Base-by-base conservation (phyloP, 2,888 invertebrate genomes). In the Zaprionus bogoriensis region DNA sequence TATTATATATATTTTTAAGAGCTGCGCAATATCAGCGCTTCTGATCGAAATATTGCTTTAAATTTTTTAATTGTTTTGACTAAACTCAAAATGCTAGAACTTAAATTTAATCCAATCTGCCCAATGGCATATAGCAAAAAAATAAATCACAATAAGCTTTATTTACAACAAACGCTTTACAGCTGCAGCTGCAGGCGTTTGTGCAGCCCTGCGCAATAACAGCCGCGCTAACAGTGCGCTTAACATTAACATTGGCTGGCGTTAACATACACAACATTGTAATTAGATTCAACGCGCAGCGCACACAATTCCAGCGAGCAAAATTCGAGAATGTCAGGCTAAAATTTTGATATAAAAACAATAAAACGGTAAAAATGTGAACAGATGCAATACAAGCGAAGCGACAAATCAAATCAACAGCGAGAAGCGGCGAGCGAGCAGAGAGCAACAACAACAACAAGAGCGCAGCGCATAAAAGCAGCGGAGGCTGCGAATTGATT, bases 121-220 rank as follows among this genome's bases (percentile, higher is more conserved):
- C n/a, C n/a, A n/a, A n/a, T n/a, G n/a, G n/a, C n/a, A n/a, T n/a
- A n/a, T n/a, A n/a, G n/a, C n/a, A n/a, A n/a, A n/a, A n/a, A n/a
- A n/a, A n/a, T 27, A 27, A 2, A 27, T 27, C 2, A 27, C 10
- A 10, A 10, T 10, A 1, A 27, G 3, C 27, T 2, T 27, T 10
- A 7, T 10, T 10, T n/a, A n/a, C n/a, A n/a, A n/a, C n/a, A n/a
- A n/a, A 10, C 10, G 6, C 10, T 30, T 1, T 14, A 12, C 9
- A 7, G 1, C 9, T 36, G 6, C 5, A 12, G 6, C n/a, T 6
- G 12, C 12, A 30, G 6, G 3, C 32, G 32, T 25, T 1, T 19
- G 3, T 19, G 48, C 67, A 70, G 52, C 71, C 57, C 71, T 68
- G 52, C 5, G 1, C 14, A 4, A 17, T 20, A 47, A 55, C 70